phyloP scores from a whole-genome alignment of 2,797 vertebrate genomes.

The Pelodytes ibericus region DNA sequence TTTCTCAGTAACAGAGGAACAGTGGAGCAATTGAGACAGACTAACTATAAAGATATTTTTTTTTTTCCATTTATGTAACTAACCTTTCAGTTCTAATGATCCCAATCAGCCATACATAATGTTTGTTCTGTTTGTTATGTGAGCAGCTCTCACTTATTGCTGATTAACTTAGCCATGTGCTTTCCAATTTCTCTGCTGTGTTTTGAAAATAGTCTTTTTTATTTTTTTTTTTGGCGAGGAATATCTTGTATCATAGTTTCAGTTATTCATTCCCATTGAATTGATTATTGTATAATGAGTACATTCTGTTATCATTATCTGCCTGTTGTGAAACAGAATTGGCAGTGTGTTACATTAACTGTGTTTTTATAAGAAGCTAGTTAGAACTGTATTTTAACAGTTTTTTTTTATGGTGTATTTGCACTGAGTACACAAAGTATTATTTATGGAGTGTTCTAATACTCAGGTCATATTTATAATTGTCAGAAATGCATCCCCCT shows the following conservation, averaged over 20 bases:
- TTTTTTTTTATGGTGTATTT: conserved; percentile 9
- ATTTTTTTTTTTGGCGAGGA: conserved; percentile 60
- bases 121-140: conserved; percentile 65
- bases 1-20: not conserved
- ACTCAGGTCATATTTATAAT: not conserved
- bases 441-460: too few relatives aligned
- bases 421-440: not conserved
- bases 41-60: conserved; percentile 50
- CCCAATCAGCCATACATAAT: conserved; percentile 64
- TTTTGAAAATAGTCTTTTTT: conserved; percentile 61
- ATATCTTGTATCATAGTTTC: conserved; percentile 59
- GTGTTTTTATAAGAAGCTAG: conserved; percentile 5
- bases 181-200: conserved; percentile 63
- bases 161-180: conserved; percentile 53
- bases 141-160: conserved; percentile 62
- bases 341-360: conserved; percentile 5
- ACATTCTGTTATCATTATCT: conserved; percentile 54
- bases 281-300: conserved; percentile 40
- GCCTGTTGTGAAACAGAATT: conserved; percentile 13
- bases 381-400: not conserved
- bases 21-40: not conserved
- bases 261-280: conserved; percentile 48
- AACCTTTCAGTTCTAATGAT: conserved; percentile 68
- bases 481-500: not conserved
- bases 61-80: conserved; percentile 63